Evolutionary conservation across 2,113 vertebrate genomes (phyloP), one percentile per base, ranked within the genome.

Genomic region (Pimephales promelas): DNA sequence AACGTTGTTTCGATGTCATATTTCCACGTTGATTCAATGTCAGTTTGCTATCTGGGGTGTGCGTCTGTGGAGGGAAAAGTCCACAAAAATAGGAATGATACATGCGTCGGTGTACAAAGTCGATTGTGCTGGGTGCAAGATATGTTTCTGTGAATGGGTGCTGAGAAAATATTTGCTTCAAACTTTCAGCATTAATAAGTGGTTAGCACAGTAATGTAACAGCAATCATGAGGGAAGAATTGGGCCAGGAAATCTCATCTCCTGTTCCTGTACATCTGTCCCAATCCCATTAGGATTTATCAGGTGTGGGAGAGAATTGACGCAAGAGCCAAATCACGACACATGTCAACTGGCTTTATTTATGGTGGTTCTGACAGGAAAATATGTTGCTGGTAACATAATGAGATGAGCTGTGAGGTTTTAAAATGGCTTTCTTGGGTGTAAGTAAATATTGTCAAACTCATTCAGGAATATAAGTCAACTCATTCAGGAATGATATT

Each of bases 191-290:
- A 45, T 43, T 26, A 72, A 72, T 45, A 47, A 45, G 40, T 5
- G 3, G 11, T 72, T 59, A 40, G 22, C 5, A 8, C 54, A 57
- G 74, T 34, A 10, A 34, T 75, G 73, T 31, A 75, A 10, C 26
- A 56, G 73, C 18, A 40, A 7, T 40, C 36, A 40, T 40, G 36
- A 40, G 24, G 45, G 45, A n/a, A 43, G n/a, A 24, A 45, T 7
- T 43, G 5, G 40, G 68, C 11, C 22, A 45, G 68, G 68, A 57
- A 57, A 34, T 57, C 52, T 57, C 2, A 76, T 76, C 57, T 57
- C 52, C 31, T 76, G 5, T 34, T 76, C 31, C 52, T 76, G 31
- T 34, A 76, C 52, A 57, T 57, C 52, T 76, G 74, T 57, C 20
- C 52, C 10, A 56, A 57, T 76, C 11, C 36, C 36, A 72, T 45